A percentile compares a stretch with the other conserved stretches of the same genome.
These are phyloP conservation scores for Phalacrocorax carbo DNA, from an alignment of 2,113 vertebrate genomes.

Conservation along the genomic window DNA sequence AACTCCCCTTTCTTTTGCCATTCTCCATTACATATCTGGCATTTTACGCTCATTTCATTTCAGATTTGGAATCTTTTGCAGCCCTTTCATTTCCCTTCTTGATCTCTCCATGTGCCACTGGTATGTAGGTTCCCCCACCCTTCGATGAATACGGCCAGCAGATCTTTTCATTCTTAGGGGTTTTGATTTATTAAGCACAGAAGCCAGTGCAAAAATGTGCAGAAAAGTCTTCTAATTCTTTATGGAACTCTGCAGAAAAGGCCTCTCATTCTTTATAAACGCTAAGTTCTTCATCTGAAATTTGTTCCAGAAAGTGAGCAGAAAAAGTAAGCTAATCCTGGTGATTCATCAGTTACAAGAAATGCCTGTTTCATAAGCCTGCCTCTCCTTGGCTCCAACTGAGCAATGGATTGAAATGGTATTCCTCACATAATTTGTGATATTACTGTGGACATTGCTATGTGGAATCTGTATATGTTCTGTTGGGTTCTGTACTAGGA, in stretches of 20 bases:
- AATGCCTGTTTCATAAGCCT: neutral
- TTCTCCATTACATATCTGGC: neutral
- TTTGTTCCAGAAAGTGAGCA: neutral
- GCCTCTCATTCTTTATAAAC: neutral
- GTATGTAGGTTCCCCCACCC: neutral
- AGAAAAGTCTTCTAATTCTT: neutral
- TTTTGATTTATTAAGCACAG: neutral
- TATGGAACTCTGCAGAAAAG: neutral
- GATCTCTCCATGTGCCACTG: neutral
- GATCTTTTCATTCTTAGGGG: neutral
- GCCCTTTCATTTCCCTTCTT: neutral
- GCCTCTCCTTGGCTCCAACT: neutral
- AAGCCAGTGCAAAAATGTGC: neutral
- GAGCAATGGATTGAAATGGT: neutral
- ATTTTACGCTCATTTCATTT: neutral
- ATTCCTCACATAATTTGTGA: neutral
- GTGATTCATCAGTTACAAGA: neutral
- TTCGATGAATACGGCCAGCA: neutral
- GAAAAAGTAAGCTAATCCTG: neutral
- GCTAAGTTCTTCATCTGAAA: neutral
- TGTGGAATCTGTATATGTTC: neutral
- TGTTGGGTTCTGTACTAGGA: neutral
- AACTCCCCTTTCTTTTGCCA: neutral
- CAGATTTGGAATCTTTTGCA: neutral
- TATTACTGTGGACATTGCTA: neutral